Evolutionary conservation across 1,140 invertebrate genomes (phyloP).

Genomic region (Heliothis subflexa): DNA sequence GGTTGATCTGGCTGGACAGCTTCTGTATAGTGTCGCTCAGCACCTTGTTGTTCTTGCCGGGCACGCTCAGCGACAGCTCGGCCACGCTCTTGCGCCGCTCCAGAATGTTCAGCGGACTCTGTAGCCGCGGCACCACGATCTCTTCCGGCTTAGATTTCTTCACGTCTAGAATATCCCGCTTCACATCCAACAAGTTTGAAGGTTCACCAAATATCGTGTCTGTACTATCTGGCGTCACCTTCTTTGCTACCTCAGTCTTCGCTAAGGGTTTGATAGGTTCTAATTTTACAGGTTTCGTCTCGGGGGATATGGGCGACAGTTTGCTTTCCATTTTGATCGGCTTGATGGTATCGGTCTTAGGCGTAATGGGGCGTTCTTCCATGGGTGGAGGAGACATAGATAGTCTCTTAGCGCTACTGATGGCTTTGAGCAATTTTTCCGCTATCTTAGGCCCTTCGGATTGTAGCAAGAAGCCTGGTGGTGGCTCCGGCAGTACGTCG

Average conservation of each 20-base stretch:
- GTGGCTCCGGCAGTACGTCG: constrained; percentile 83
- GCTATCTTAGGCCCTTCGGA: constrained; percentile 87
- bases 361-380: constrained; percentile 68
- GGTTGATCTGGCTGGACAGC: constrained; percentile 85
- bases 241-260: constrained; percentile 68
- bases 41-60: constrained; percentile 87
- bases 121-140: constrained; percentile 67
- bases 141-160: constrained; percentile 78
- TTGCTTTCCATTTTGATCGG: constrained; percentile 64
- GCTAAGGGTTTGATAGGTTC: constrained; percentile 66
- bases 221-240: constrained; percentile 61
- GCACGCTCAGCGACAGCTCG: constrained; percentile 67
- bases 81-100: constrained; percentile 78
- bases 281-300: constrained; percentile 62
- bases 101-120: constrained; percentile 74
- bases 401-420: constrained; percentile 83
- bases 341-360: constrained; percentile 70
- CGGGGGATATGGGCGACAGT: constrained; percentile 64
- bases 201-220: constrained; percentile 80
- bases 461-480: constrained; percentile 80
- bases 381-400: constrained; percentile 80
- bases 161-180: constrained; percentile 68
- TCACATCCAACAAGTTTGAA: constrained; percentile 70
- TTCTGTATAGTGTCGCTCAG: constrained; percentile 88
- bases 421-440: constrained; percentile 87